Evolutionary conservation across 2,797 vertebrate genomes (phyloP).

Genomic region (Cyprinella venusta): DNA sequence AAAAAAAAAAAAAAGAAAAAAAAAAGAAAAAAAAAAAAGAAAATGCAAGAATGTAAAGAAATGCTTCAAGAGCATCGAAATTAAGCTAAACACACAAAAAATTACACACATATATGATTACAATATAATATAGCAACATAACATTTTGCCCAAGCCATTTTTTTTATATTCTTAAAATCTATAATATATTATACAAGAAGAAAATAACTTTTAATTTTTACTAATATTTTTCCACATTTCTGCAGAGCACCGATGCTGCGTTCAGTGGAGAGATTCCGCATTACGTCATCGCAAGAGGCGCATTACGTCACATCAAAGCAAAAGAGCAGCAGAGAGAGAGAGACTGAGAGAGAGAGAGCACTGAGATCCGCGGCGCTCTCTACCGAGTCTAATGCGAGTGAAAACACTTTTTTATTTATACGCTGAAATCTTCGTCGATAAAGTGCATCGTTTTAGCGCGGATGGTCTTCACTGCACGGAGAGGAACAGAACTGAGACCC

Average conservation of each 20-base stretch:
- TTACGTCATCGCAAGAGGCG: conserved; percentile 80
- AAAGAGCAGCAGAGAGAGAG: not conserved
- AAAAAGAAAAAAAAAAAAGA: too few species aligned
- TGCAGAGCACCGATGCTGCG: not conserved
- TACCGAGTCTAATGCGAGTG: not conserved
- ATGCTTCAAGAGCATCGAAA: not conserved
- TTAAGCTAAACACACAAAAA: not conserved
- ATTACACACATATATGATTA: too few species aligned
- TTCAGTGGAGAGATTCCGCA: conserved; percentile 75
- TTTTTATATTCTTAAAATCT: not conserved
- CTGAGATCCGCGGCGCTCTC: conserved; percentile 9
- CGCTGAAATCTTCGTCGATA: conserved; percentile 36
- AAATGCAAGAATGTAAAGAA: not conserved
- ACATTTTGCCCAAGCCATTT: not conserved
- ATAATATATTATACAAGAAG: not conserved
- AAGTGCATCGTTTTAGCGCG: conserved; percentile 62
- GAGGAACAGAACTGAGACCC: conserved; percentile 61
- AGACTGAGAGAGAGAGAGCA: not conserved
- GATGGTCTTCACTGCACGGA: conserved; percentile 58
- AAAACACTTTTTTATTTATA: not conserved
- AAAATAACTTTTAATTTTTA: not conserved
- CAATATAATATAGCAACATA: not conserved
- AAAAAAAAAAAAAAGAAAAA: not conserved
- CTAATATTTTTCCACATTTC: not conserved
- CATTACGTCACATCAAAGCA: conserved; percentile 66